Evolutionary conservation across 2,113 vertebrate species (phyloP).

Genomic region (Platysteira castanea): DNA sequence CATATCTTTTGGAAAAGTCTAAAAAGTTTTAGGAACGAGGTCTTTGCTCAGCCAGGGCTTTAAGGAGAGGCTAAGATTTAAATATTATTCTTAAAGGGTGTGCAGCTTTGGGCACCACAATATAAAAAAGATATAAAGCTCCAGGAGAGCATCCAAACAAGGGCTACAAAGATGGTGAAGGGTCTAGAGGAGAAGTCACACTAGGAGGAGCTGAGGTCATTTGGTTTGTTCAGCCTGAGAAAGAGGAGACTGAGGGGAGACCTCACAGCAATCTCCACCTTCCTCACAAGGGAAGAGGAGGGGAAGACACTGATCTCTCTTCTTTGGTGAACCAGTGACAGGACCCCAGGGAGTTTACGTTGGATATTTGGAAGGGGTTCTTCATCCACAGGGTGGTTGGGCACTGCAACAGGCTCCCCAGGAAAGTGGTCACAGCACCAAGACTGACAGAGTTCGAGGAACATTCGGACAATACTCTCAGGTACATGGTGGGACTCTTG

Average conservation of each 20-base stretch:
- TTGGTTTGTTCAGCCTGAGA: not conserved
- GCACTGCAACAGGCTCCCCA: not conserved
- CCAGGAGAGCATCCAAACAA: not conserved
- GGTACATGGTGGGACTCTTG: not conserved
- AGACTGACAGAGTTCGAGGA: not conserved
- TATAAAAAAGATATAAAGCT: no score
- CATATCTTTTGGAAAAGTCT: not conserved
- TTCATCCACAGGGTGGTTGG: not conserved
- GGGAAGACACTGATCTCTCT: not conserved
- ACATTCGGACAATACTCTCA: not conserved
- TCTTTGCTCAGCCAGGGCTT: not conserved
- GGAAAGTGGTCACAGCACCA: not conserved
- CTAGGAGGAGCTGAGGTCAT: rapidly evolving
- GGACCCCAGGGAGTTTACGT: rapidly evolving
- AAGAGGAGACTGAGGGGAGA: not conserved
- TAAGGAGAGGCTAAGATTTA: not conserved
- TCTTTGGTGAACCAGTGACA: not conserved
- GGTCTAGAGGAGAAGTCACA: not conserved
- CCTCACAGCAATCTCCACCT: not conserved
- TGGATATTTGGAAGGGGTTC: not conserved
- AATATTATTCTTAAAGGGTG: not conserved
- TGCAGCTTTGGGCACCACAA: not conserved
- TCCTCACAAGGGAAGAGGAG: not conserved
- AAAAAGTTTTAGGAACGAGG: not conserved
- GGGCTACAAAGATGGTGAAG: not conserved